Percentiles rank a stretch among this genome's conserved stretches.
These are phyloP conservation scores for Babyrousa celebensis DNA, from an alignment of 2,797 vertebrate species.

Conservation along the genomic window DNA sequence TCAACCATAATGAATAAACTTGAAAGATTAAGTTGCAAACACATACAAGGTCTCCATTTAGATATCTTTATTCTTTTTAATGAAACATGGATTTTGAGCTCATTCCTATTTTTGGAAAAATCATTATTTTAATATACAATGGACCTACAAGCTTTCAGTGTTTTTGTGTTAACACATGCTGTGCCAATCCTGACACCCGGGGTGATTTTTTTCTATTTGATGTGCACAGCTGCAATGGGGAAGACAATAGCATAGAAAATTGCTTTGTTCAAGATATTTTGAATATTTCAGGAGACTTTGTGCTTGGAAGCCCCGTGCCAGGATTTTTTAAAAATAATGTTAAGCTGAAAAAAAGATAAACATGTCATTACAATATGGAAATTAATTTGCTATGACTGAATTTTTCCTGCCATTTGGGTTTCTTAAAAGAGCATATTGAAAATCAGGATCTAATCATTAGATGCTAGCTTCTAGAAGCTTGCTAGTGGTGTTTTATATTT, in stretches of 20 bases:
- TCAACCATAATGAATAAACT: not conserved
- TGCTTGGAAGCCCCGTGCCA: not conserved
- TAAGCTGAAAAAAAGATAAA: not conserved
- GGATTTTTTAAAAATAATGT: not conserved
- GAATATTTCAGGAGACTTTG: not conserved
- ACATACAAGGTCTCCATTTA: not conserved
- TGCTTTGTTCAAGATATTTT: not conserved
- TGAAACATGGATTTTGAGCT: constrained; percentile 7
- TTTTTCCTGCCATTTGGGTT: not conserved
- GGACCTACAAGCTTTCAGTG: not conserved
- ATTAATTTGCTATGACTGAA: not conserved
- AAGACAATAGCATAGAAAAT: not conserved
- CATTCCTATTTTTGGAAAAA: not conserved
- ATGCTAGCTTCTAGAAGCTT: not conserved
- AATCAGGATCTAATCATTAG: not conserved
- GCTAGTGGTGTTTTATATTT: not conserved
- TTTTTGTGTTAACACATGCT: not conserved
- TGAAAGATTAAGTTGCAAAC: not conserved
- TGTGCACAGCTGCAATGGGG: not conserved
- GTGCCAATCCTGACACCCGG: not conserved
- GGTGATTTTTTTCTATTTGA: not conserved
- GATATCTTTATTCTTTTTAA: not conserved
- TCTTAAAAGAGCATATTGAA: constrained; percentile 2
- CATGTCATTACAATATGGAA: not conserved
- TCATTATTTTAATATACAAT: not conserved